phyloP scores from a whole-genome alignment of 2,888 invertebrate genomes.

The Siphonodentalium dalli region DNA sequence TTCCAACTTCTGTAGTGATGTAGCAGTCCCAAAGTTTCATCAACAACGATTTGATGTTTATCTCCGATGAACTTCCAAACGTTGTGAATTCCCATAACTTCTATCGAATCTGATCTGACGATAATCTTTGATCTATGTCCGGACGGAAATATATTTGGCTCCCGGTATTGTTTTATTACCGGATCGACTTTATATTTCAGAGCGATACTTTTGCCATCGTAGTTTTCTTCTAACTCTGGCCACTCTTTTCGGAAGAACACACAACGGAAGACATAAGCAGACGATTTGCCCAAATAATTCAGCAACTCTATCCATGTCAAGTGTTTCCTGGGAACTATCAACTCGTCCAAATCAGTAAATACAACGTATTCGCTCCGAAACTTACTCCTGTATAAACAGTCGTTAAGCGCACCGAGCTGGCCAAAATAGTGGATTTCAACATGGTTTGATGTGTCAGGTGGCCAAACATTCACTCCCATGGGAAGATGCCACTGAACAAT shows the following conservation, averaged over 20 bases:
- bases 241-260: slow-evolving; percentile 50
- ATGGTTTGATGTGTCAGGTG: slow-evolving; percentile 3
- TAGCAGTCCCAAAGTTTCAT: slow-evolving; percentile 27
- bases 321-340: slow-evolving; percentile 57
- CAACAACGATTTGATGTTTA: slow-evolving; percentile 9
- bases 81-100: slow-evolving; percentile 42
- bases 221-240: slow-evolving; percentile 26
- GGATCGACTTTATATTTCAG: slow-evolving; percentile 36
- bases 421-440: slow-evolving; percentile 59
- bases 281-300: neutral
- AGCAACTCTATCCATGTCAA: slow-evolving; percentile 39
- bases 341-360: slow-evolving; percentile 60
- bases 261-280: slow-evolving; percentile 33
- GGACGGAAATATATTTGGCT: slow-evolving; percentile 30
- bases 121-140: slow-evolving; percentile 43
- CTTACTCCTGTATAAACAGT: slow-evolving; percentile 57
- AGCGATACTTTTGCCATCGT: slow-evolving; percentile 25
- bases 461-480: slow-evolving; percentile 36
- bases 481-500: slow-evolving; percentile 56
- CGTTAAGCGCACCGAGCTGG: slow-evolving; percentile 58
- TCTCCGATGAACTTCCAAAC: slow-evolving; percentile 25
- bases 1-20: slow-evolving; percentile 50
- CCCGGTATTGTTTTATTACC: slow-evolving; percentile 36
- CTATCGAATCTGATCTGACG: slow-evolving; percentile 32
- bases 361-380: slow-evolving; percentile 45